These are phyloP conservation scores for Siphamia tubifer DNA, from an alignment of 2,113 vertebrate genomes.

Conservation along the genomic window DNA sequence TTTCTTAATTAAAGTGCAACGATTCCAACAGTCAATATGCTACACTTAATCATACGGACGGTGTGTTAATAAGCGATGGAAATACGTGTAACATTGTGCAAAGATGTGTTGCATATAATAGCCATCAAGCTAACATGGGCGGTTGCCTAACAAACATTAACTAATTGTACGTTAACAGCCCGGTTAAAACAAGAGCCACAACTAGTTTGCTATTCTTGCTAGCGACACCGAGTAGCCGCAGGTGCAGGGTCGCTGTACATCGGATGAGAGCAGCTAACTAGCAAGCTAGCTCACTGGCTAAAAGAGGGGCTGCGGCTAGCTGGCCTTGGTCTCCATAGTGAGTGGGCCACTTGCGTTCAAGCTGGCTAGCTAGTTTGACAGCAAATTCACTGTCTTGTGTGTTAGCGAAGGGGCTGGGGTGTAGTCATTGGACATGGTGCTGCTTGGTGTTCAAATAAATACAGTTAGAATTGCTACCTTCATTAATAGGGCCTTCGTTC, in stretches of 20 bases:
- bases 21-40: background rate
- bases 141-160: background rate
- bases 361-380: background rate
- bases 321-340: constrained; percentile 56
- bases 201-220: background rate
- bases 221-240: constrained; percentile 30
- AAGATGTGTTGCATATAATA: background rate
- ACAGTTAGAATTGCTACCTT: constrained; percentile 82
- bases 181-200: background rate
- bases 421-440: background rate
- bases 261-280: constrained; percentile 48
- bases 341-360: constrained; percentile 40
- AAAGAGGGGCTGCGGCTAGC: constrained; percentile 61
- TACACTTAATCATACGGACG: constrained; percentile 55
- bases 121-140: constrained; percentile 20
- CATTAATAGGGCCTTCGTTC: constrained; percentile 95
- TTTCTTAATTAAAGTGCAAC: constrained; percentile 8
- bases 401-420: background rate
- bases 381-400: constrained; percentile 19
- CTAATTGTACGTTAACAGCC: background rate
- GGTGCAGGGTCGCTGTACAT: constrained; percentile 60
- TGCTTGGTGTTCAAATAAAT: constrained; percentile 5
- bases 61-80: constrained; percentile 39
- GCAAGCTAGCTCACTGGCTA: constrained; percentile 45
- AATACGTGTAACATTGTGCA: background rate